Percentiles rank a stretch among this genome's conserved stretches.
Evolutionary conservation across 2,888 invertebrate genomes (phyloP).

Genomic region (Apoderus coryli): DNA sequence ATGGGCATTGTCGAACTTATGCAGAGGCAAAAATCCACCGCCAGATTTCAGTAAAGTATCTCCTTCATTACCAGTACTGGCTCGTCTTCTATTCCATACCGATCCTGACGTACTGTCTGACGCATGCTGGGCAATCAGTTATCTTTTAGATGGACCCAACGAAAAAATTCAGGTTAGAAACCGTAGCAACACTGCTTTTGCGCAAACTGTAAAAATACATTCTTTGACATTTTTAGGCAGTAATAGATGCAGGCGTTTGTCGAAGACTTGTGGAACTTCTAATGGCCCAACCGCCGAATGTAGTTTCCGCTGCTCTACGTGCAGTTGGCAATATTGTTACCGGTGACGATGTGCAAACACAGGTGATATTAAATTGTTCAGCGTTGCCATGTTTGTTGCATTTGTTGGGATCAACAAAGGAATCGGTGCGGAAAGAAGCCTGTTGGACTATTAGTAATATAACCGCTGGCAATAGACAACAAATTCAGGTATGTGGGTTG

Average conservation of each 20-base stretch:
- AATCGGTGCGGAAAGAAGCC: constrained; percentile 84
- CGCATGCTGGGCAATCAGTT: constrained; percentile 94
- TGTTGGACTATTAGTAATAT: constrained; percentile 97
- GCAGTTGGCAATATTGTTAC: constrained; percentile 98
- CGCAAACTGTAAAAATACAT: constrained; percentile 3
- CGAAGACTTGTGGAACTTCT: constrained; percentile 37
- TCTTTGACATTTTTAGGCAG: constrained; percentile 45
- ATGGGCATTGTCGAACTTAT: constrained; percentile 95
- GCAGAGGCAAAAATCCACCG: constrained; percentile 93
- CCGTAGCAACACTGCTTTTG: too few relatives aligned
- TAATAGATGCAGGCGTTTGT: constrained; percentile 91
- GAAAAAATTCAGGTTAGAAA: constrained; percentile 70
- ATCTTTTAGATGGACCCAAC: constrained; percentile 91
- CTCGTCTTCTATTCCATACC: constrained; percentile 71
- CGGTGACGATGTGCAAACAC: constrained; percentile 91
- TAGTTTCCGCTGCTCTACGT: constrained; percentile 81
- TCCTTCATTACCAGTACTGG: constrained; percentile 72
- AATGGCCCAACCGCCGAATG: constrained; percentile 70
- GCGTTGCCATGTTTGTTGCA: constrained; percentile 73
- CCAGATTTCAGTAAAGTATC: constrained; percentile 78
- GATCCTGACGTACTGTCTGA: constrained; percentile 87
- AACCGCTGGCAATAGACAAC: constrained; percentile 85
- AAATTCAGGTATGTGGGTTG: constrained; percentile 67
- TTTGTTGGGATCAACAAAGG: constrained; percentile 60
- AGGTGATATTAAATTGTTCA: constrained; percentile 77